Evolutionary conservation across 2,113 vertebrate genomes (phyloP).

Genomic region (Tylochromis polylepis): DNA sequence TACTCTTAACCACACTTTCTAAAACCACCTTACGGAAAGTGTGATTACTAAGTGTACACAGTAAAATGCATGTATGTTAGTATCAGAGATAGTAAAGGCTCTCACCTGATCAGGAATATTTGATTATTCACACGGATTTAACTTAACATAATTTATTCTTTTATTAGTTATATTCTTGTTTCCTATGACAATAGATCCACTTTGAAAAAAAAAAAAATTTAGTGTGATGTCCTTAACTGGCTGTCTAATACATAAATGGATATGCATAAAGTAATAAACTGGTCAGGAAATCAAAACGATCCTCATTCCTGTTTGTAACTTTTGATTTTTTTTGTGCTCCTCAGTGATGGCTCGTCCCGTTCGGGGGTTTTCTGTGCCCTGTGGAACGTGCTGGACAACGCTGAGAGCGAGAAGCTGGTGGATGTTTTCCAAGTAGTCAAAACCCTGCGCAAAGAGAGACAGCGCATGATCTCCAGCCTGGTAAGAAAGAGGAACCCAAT

Average conservation of each 20-base stretch:
- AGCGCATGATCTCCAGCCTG: constrained; percentile 74
- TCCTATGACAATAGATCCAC: background rate
- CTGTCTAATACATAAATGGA: background rate
- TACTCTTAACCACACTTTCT: background rate
- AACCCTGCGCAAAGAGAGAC: constrained; percentile 81
- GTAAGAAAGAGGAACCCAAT: constrained; percentile 71
- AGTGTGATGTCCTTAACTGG: background rate
- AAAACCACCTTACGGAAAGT: background rate
- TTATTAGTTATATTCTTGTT: background rate
- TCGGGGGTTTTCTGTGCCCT: constrained; percentile 87
- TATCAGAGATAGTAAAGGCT: background rate
- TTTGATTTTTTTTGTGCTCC: background rate
- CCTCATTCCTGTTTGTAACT: background rate
- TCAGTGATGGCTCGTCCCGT: constrained; percentile 84
- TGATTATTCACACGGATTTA: background rate
- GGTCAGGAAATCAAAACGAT: background rate
- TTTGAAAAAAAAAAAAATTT: background rate
- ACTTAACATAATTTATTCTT: background rate
- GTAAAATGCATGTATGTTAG: background rate
- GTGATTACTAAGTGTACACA: rapidly evolving
- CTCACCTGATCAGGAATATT: background rate
- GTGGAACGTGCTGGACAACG: constrained; percentile 87
- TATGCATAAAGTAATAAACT: background rate
- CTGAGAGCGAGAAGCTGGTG: constrained; percentile 83
- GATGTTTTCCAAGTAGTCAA: constrained; percentile 93